These are phyloP conservation scores for Mola mola DNA, from an alignment of 2,113 vertebrate genomes.

Conservation along the genomic window DNA sequence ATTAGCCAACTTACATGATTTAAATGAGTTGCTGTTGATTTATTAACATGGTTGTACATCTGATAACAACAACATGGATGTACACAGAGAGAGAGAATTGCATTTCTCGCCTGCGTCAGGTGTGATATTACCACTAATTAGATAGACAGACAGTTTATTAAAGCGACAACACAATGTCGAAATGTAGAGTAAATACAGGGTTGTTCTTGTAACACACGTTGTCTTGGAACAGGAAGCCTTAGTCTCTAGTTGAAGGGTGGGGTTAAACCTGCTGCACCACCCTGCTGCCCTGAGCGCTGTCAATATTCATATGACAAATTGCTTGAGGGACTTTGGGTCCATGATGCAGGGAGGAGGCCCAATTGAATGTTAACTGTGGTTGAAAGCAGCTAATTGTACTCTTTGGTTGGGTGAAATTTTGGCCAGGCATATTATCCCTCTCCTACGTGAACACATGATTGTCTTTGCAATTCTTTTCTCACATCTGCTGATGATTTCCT, in stretches of 20 bases:
- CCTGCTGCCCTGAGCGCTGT: constrained; percentile 24
- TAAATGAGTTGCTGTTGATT: not conserved
- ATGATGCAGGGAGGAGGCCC: not conserved
- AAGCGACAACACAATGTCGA: too few relatives aligned
- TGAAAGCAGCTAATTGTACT: not conserved
- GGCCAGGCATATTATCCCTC: too few relatives aligned
- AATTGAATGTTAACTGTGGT: constrained; percentile 18
- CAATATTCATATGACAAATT: constrained; percentile 51
- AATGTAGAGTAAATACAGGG: too few relatives aligned
- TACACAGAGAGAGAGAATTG: too few relatives aligned
- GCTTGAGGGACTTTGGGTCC: constrained; percentile 42
- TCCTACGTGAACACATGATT: too few relatives aligned
- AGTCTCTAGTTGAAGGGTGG: not conserved
- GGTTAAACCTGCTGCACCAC: not conserved
- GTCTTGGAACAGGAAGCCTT: not conserved
- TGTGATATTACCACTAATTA: constrained; percentile 5
- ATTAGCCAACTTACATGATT: not conserved
- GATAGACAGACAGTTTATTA: too few relatives aligned
- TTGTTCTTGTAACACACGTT: too few relatives aligned
- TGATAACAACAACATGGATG: not conserved
- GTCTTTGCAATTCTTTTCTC: too few relatives aligned
- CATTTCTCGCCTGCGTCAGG: not conserved
- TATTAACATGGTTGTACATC: too few relatives aligned
- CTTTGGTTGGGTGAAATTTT: too few relatives aligned
- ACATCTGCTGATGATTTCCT: too few relatives aligned